Evolutionary conservation across 2,113 vertebrate genomes (phyloP).

Genomic region (Muscicapa adusta): DNA sequence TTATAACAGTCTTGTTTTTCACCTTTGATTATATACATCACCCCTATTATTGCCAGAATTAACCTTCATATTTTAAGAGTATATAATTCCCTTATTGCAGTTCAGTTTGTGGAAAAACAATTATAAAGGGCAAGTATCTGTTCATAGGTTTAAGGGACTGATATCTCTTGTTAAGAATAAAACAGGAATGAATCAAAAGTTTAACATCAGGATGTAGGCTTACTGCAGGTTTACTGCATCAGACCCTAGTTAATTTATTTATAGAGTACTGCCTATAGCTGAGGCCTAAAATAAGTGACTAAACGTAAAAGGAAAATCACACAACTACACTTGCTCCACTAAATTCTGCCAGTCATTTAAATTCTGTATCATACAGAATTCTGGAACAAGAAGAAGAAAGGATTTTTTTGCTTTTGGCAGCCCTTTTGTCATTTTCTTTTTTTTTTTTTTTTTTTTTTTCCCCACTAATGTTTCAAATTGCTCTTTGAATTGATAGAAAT

Average conservation of each 20-base stretch:
- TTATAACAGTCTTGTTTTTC: neutral
- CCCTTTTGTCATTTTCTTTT: rapidly evolving
- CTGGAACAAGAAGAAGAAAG: neutral
- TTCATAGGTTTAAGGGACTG: neutral
- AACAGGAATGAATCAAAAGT: neutral
- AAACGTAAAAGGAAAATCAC: neutral
- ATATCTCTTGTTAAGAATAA: neutral
- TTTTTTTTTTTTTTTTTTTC: neutral
- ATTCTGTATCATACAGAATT: neutral
- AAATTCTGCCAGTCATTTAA: neutral
- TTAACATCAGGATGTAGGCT: neutral
- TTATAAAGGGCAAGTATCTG: neutral
- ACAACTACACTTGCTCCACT: neutral
- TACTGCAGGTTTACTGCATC: neutral
- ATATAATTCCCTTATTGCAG: neutral
- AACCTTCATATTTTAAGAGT: neutral
- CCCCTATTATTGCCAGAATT: neutral
- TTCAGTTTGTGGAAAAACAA: neutral
- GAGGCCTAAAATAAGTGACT: neutral
- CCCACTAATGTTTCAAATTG: neutral
- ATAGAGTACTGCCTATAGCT: neutral
- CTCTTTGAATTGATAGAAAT: neutral
- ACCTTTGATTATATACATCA: neutral
- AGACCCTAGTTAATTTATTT: neutral
- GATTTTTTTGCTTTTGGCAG: neutral